Conservation (phyloP, 2,888 invertebrate genomes). For the Pherbina coryleti region DNA sequence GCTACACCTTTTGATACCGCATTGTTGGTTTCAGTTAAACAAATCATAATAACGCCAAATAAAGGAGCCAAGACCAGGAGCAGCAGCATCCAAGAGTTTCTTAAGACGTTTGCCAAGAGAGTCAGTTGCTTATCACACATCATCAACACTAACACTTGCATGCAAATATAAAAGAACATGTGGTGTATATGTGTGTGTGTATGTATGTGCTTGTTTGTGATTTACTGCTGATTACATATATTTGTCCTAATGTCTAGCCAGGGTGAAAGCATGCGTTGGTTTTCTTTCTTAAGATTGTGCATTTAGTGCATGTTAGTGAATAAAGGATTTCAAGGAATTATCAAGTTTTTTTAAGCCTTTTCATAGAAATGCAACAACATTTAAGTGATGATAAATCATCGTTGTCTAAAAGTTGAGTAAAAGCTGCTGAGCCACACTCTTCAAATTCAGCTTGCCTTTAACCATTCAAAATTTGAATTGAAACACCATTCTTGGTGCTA, state of each 20-base stretch:
- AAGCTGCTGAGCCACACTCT: too few relatives aligned
- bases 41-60: conserved; percentile 31
- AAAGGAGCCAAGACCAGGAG: not conserved
- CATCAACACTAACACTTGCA: not conserved
- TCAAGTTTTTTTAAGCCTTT: not conserved
- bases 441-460: too few relatives aligned
- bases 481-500: not conserved
- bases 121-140: conserved; percentile 22
- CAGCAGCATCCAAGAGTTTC: not conserved
- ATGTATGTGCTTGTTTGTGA: conserved; percentile 47
- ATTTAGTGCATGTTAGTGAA: not conserved
- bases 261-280: not conserved
- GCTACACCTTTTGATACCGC: not conserved
- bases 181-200: not conserved
- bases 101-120: conserved; percentile 24
- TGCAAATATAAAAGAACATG: not conserved
- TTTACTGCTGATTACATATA: conserved; percentile 60
- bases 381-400: not conserved
- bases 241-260: conserved; percentile 48
- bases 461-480: too few relatives aligned
- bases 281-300: conserved; percentile 4
- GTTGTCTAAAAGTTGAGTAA: not conserved
- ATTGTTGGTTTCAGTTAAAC: conserved; percentile 19
- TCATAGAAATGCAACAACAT: not conserved
- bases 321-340: not conserved